Evolutionary conservation across 2,888 invertebrate genomes (phyloP).

Genomic region (Amphipyra tragopoginis): DNA sequence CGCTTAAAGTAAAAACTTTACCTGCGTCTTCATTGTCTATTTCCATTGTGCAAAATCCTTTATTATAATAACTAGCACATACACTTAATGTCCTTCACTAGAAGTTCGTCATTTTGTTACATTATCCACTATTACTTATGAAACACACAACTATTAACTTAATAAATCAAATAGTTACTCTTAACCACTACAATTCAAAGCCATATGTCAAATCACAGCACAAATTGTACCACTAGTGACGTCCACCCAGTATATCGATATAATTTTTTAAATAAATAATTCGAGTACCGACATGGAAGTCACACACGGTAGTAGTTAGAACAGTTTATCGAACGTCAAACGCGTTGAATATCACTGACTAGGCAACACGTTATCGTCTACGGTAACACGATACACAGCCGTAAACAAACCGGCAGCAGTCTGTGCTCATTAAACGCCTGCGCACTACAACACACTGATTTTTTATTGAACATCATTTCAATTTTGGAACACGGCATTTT

Average conservation of each 20-base stretch:
- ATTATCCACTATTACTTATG: conserved; percentile 17
- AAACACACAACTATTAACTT: conserved; percentile 10
- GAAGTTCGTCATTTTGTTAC: conserved; percentile 33
- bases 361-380: conserved; percentile 72
- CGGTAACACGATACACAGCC: conserved; percentile 68
- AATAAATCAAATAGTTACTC: conserved; percentile 16
- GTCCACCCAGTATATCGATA: conserved; percentile 45
- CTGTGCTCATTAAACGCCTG: conserved; percentile 65
- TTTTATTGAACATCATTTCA: conserved; percentile 33
- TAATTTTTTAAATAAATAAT: conserved; percentile 42
- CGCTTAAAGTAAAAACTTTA: conserved; percentile 23
- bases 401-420: conserved; percentile 74
- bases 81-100: conserved; percentile 35
- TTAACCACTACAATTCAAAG: conserved; percentile 23
- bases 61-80: conserved; percentile 19
- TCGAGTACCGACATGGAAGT: conserved; percentile 27
- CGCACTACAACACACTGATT: conserved; percentile 56
- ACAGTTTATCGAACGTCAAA: conserved; percentile 33
- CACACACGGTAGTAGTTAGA: conserved; percentile 22
- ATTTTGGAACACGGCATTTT: conserved; percentile 27
- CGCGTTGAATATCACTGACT: conserved; percentile 59
- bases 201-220: conserved; percentile 34
- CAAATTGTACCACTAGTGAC: conserved; percentile 47
- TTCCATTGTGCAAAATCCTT: conserved; percentile 48
- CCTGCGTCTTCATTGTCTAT: conserved; percentile 55